A percentile compares a stretch with the other conserved stretches of the same genome.
Evolutionary conservation across 1,140 invertebrate species (phyloP).

Genomic region (Diabrotica virgifera): DNA sequence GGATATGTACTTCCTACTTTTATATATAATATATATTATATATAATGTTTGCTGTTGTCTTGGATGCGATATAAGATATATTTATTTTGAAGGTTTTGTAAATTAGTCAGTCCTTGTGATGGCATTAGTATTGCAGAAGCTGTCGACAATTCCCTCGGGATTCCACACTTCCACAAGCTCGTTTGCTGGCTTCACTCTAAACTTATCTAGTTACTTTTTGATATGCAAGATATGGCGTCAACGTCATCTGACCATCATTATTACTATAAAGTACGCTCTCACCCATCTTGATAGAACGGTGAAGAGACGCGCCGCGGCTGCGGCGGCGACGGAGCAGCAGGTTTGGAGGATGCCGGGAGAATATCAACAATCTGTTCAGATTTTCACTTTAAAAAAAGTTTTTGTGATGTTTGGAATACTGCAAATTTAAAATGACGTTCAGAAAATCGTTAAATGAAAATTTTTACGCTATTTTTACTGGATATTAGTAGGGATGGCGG

Average conservation of each 20-base stretch:
- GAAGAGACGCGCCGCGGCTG: neutral
- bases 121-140: neutral
- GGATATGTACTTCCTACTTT: no score
- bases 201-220: constrained; percentile 16
- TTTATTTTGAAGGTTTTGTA: no score
- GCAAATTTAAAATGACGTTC: no score
- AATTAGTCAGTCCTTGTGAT: neutral
- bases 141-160: constrained; percentile 3
- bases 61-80: no score
- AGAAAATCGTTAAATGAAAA: no score
- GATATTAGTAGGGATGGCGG: no score
- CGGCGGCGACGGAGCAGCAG: neutral
- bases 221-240: constrained; percentile 12
- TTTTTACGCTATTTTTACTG: no score
- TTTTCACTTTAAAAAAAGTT: neutral
- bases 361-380: constrained; percentile 9
- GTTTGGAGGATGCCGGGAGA: constrained; percentile 1
- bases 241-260: constrained; percentile 20
- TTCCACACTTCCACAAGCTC: neutral
- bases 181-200: constrained; percentile 5
- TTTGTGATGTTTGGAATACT: neutral
- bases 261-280: constrained; percentile 16
- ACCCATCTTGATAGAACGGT: neutral
- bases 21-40: no score
- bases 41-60: no score